Conservation (phyloP, 2,888 invertebrate species). For the Diabrotica balteata region DNA sequence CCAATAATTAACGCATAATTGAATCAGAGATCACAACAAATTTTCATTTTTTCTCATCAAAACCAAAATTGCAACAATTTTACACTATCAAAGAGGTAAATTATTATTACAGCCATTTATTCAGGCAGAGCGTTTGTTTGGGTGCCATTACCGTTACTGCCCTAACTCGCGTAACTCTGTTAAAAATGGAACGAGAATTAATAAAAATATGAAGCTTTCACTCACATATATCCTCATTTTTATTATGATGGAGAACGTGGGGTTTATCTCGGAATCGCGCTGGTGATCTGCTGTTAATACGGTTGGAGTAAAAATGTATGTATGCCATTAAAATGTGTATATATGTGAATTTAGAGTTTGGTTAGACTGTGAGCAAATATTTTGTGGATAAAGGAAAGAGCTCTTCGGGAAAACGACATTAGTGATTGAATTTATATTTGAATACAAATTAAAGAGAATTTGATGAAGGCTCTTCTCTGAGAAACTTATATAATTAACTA, state of each 20-base stretch:
- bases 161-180: slow-evolving; percentile 17
- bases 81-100: slow-evolving; percentile 16
- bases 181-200: slow-evolving; percentile 46
- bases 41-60: slow-evolving; percentile 1
- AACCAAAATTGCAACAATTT: slow-evolving; percentile 18
- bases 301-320: slow-evolving; percentile 61
- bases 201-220: slow-evolving; percentile 46
- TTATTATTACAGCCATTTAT: slow-evolving; percentile 36
- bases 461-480: too few species aligned
- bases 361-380: background rate
- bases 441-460: too few species aligned
- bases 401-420: too few species aligned
- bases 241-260: slow-evolving; percentile 46
- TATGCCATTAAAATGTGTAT: slow-evolving; percentile 53
- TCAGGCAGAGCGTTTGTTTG: slow-evolving; percentile 32
- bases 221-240: slow-evolving; percentile 41
- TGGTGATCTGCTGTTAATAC: slow-evolving; percentile 54
- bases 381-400: too few species aligned
- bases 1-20: too few species aligned
- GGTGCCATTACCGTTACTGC: slow-evolving; percentile 32
- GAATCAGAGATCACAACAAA: background rate
- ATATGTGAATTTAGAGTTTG: slow-evolving; percentile 11
- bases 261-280: slow-evolving; percentile 37
- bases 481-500: too few species aligned
- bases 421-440: too few species aligned